These are phyloP conservation scores for Brachynemurus nebulosus DNA, from an alignment of 2,888 invertebrate species.

Conservation along the genomic window DNA sequence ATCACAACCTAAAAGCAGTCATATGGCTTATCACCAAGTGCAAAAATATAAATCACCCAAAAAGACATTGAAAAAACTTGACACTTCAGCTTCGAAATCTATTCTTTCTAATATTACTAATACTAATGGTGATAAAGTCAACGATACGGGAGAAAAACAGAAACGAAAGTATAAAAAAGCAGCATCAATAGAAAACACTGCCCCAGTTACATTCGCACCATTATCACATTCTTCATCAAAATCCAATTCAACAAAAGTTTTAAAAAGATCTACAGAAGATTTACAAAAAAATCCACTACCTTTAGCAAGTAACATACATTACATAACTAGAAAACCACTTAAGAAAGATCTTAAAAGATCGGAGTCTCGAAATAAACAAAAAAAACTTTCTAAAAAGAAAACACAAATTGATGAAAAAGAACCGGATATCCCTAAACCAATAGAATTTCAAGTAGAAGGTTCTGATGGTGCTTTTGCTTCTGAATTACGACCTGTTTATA, in stretches of 20 bases:
- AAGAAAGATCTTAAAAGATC: constrained; percentile 14
- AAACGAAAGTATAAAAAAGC: constrained; percentile 6
- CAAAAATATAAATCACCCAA: constrained; percentile 44
- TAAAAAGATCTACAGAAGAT: no score
- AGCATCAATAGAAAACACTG: background rate
- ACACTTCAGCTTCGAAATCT: constrained; percentile 21
- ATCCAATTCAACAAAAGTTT: background rate
- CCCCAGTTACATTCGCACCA: background rate
- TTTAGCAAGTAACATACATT: background rate
- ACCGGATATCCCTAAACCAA: constrained; percentile 29
- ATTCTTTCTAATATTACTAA: background rate
- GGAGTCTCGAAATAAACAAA: background rate
- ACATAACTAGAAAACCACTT: constrained; percentile 13
- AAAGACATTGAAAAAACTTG: constrained; percentile 31
- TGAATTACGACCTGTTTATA: constrained; percentile 51
- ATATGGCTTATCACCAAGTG: constrained; percentile 50
- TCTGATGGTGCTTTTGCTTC: constrained; percentile 48
- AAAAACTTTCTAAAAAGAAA: constrained; percentile 8
- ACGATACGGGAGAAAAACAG: constrained; percentile 1
- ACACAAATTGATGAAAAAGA: constrained; percentile 29
- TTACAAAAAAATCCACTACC: background rate
- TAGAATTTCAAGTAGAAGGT: constrained; percentile 38
- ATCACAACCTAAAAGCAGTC: constrained; percentile 47
- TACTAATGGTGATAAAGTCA: background rate
- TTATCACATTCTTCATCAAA: background rate